Conservation (phyloP, 1,140 invertebrate genomes). For the Procambarus clarkii region DNA sequence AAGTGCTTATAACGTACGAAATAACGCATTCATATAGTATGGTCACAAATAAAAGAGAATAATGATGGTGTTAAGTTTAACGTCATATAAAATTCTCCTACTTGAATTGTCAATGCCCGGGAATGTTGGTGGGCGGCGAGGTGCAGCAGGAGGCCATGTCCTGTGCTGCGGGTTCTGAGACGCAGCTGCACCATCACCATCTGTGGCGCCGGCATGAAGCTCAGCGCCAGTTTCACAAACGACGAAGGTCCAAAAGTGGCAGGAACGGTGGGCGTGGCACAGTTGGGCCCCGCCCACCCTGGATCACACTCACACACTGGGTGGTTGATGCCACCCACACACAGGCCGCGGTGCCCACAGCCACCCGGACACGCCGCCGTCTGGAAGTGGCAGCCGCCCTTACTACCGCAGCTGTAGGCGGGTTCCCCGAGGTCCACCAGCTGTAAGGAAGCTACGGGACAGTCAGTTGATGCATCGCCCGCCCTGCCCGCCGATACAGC, state of each 20-base stretch:
- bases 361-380: background rate
- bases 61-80: no score
- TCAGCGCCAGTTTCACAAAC: slow-evolving; percentile 95
- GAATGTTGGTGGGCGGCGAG: slow-evolving; percentile 4
- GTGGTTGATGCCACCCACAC: slow-evolving; percentile 10
- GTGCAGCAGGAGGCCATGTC: slow-evolving; percentile 30
- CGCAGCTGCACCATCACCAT: slow-evolving; percentile 92
- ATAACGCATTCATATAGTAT: background rate
- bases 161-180: slow-evolving; percentile 89
- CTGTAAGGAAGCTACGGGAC: slow-evolving; percentile 23
- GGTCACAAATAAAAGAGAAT: background rate
- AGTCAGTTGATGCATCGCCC: background rate
- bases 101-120: slow-evolving; percentile 11
- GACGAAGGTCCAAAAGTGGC: slow-evolving; percentile 92
- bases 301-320: slow-evolving; percentile 38
- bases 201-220: slow-evolving; percentile 93
- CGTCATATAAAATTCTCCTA: background rate
- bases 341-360: slow-evolving; percentile 22
- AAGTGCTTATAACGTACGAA: no score
- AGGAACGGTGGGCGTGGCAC: slow-evolving; percentile 87
- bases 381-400: slow-evolving; percentile 15
- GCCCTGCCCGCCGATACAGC: background rate
- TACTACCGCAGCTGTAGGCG: slow-evolving; percentile 2
- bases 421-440: slow-evolving; percentile 31
- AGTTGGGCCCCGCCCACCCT: slow-evolving; percentile 81